Evolutionary conservation across 2,113 vertebrate species (phyloP).

Genomic region (Tupaia chinensis): DNA sequence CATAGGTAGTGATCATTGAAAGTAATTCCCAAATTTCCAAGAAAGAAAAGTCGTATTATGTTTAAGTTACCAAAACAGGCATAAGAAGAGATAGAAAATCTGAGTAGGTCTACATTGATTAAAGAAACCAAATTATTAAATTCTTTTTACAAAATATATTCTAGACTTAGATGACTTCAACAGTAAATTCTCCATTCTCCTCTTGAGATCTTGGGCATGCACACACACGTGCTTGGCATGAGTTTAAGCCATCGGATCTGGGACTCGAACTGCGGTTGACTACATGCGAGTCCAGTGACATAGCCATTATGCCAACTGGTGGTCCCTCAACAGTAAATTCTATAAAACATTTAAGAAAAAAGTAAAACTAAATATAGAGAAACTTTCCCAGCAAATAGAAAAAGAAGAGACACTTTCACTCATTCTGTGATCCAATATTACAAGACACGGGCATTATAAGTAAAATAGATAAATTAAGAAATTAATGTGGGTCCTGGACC

Average conservation of each 20-base stretch:
- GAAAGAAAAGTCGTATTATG: conserved; percentile 38
- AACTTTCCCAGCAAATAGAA: background rate
- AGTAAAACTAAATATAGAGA: conserved; percentile 26
- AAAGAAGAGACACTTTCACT: background rate
- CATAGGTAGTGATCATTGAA: background rate
- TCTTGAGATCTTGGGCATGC: no score
- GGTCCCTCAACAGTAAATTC: conserved; percentile 1
- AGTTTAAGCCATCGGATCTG: no score
- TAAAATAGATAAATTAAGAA: conserved; percentile 22
- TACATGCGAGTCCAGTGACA: no score
- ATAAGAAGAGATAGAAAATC: conserved; percentile 33
- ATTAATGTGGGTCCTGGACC: background rate
- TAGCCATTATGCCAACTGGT: no score
- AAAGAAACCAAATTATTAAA: conserved; percentile 48
- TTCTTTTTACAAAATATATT: conserved; percentile 46
- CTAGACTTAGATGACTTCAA: background rate
- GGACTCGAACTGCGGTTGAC: no score
- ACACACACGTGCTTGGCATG: no score
- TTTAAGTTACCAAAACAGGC: conserved; percentile 21
- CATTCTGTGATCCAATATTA: background rate
- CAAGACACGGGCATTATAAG: background rate
- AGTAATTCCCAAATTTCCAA: conserved; percentile 51
- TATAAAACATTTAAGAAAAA: conserved; percentile 41
- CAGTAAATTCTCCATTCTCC: background rate
- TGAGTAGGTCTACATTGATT: background rate